Percentiles rank a stretch among this genome's conserved stretches.
Evolutionary conservation across 2,888 invertebrate genomes (phyloP).

Genomic region (Nomada fucata): DNA sequence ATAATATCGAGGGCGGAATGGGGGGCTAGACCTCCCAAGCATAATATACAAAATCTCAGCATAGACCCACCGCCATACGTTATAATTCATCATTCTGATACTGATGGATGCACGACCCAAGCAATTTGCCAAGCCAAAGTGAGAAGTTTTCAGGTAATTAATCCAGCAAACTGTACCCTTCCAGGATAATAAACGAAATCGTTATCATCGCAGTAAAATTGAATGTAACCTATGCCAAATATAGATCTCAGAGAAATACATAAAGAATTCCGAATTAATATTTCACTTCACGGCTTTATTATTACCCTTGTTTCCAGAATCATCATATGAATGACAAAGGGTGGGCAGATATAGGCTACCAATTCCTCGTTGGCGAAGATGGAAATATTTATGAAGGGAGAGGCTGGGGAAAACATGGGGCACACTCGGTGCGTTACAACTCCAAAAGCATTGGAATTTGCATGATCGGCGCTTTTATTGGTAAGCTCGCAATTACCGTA

Average conservation of each 20-base stretch:
- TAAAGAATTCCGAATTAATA: not conserved
- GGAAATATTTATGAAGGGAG: slow-evolving; percentile 81
- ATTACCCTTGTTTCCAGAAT: slow-evolving; percentile 57
- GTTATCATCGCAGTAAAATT: not conserved
- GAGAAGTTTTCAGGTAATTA: slow-evolving; percentile 81
- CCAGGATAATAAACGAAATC: not conserved
- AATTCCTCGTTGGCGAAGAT: slow-evolving; percentile 80
- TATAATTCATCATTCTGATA: slow-evolving; percentile 84
- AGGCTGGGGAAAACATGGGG: slow-evolving; percentile 78
- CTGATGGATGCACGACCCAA: slow-evolving; percentile 79
- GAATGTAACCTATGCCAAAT: no score
- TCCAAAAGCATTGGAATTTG: slow-evolving; percentile 89
- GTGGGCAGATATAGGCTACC: slow-evolving; percentile 80
- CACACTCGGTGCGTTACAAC: slow-evolving; percentile 86
- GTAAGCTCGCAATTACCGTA: slow-evolving; percentile 67
- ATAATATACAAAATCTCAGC: slow-evolving; percentile 44
- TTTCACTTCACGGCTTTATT: not conserved
- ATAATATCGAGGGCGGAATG: slow-evolving; percentile 83
- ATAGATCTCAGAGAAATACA: not conserved
- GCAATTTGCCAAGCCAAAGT: slow-evolving; percentile 81
- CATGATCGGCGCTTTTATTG: slow-evolving; percentile 89
- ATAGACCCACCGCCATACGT: slow-evolving; percentile 81
- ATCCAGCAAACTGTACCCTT: not conserved
- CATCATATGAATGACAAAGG: slow-evolving; percentile 74
- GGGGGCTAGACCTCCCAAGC: slow-evolving; percentile 80